Conservation (phyloP, 92 coral and sea anemone species). For the Isaurus tuberculatus region DNA sequence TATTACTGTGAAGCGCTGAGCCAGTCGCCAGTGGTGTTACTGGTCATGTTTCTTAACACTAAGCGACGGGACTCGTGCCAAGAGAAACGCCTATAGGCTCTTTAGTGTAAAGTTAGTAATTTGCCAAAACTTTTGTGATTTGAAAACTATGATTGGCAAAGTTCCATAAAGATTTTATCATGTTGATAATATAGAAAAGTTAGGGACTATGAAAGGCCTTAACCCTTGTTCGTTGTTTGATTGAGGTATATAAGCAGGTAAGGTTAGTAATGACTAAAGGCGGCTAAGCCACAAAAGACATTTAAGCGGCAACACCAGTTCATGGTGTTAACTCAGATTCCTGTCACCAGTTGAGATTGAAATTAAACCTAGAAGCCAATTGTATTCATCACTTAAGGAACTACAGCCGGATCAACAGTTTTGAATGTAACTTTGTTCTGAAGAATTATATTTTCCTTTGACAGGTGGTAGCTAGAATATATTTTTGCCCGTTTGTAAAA, state of each 20-base stretch:
- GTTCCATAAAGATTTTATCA: background rate
- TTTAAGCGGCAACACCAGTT: background rate
- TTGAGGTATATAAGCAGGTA: background rate
- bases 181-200: background rate
- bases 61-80: background rate
- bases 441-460: background rate
- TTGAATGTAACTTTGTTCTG: background rate
- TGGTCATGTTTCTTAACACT: background rate
- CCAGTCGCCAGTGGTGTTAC: conserved; percentile 29
- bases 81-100: background rate
- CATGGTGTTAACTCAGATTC: background rate
- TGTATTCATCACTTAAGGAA: background rate
- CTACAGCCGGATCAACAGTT: background rate
- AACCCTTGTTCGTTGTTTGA: background rate
- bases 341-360: background rate
- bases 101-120: background rate
- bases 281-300: background rate
- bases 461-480: background rate
- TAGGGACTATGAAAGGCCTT: background rate
- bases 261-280: background rate
- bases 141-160: background rate
- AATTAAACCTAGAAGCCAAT: background rate
- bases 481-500: background rate
- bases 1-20: conserved; percentile 26
- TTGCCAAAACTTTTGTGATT: background rate